These are phyloP conservation scores for Cantharis rustica DNA, from an alignment of 2,888 invertebrate species.

Conservation along the genomic window DNA sequence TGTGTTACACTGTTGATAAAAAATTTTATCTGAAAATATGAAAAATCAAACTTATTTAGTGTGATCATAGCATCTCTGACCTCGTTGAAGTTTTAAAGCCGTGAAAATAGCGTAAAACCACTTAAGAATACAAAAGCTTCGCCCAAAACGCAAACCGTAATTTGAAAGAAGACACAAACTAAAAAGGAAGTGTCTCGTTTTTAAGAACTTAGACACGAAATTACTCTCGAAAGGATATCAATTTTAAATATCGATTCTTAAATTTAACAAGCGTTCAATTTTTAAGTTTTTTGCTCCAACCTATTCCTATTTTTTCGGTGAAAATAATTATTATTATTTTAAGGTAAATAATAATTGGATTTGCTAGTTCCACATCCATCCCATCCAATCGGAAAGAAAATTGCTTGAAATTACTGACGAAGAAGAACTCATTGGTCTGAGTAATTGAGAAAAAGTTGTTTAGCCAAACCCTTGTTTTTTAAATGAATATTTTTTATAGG, in stretches of 20 bases:
- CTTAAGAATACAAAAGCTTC: conserved; percentile 13
- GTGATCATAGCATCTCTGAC: conserved; percentile 9
- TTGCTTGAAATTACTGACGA: background rate
- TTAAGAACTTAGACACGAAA: background rate
- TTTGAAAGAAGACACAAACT: conserved; percentile 2
- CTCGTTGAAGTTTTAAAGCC: conserved; percentile 10
- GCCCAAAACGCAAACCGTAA: conserved; percentile 1
- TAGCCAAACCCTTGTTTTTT: background rate
- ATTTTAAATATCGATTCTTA: background rate
- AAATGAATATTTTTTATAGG: background rate
- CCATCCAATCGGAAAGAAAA: background rate
- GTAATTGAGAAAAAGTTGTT: background rate
- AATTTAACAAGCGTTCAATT: background rate
- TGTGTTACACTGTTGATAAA: background rate
- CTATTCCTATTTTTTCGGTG: background rate
- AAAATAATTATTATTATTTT: background rate
- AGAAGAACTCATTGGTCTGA: background rate
- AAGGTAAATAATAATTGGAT: background rate
- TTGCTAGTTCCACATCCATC: background rate
- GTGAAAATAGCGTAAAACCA: conserved; percentile 6
- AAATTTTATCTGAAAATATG: background rate
- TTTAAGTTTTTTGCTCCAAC: background rate
- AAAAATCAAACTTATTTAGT: conserved; percentile 7
- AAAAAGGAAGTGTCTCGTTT: conserved; percentile 8
- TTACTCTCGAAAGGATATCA: conserved; percentile 3